Conservation (phyloP, 2,888 invertebrate genomes). For the Odontothrips loti region DNA sequence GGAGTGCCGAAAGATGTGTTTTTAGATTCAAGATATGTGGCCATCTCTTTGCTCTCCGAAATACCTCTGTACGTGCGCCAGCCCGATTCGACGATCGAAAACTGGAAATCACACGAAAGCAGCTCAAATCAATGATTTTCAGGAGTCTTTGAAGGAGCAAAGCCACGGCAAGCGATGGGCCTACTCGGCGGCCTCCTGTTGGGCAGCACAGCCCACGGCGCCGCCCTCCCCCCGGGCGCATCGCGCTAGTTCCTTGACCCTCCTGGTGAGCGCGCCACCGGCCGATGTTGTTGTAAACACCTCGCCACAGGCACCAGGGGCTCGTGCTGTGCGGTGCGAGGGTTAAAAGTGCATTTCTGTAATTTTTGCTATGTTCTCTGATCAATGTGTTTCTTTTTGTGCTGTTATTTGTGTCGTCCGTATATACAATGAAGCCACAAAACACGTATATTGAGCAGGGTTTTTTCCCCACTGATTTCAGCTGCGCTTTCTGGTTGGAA, state of each 20-base stretch:
- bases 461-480: neutral
- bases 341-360: no score
- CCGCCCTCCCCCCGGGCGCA: slow-evolving; percentile 28
- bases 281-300: neutral
- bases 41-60: no score
- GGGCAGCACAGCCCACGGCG: slow-evolving; percentile 38
- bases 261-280: neutral
- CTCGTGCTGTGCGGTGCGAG: no score
- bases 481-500: neutral
- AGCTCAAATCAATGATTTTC: slow-evolving; percentile 30
- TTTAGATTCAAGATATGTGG: no score
- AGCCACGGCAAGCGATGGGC: neutral
- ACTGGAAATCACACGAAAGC: neutral
- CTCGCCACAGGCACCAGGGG: no score
- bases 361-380: neutral
- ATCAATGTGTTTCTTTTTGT: neutral
- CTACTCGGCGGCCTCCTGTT: slow-evolving; percentile 36
- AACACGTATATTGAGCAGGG: no score
- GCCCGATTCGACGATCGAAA: no score
- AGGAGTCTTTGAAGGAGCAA: neutral
- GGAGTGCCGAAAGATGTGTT: no score
- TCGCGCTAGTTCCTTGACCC: slow-evolving; percentile 9
- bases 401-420: slow-evolving; percentile 40
- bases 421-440: no score
- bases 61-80: no score